Evolutionary conservation across 1,140 invertebrate genomes (phyloP), one percentile per base, ranked within the genome.

Genomic region (Drosophila melanica): DNA sequence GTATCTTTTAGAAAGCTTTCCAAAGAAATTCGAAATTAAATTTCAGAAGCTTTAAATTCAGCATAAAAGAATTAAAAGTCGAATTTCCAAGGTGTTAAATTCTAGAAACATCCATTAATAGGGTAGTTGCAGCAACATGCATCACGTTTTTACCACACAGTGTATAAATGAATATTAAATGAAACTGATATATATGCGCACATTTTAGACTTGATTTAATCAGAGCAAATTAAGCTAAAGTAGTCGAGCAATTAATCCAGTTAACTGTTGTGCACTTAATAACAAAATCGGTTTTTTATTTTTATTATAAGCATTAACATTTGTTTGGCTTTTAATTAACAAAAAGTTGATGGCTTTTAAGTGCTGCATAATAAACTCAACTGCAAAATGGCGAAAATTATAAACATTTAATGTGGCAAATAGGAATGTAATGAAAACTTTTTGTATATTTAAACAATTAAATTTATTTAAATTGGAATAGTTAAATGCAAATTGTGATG

Each of bases 161-260:
- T 27, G 33, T 7, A 6, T 35, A 53, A 37, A 53, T 35, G 9
- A 10, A 51, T 9, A 9, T 14, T n/a, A 27, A 50, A 18, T 35
- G 14, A 30, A 53, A 35, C 16, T 53, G 9, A 53, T 35, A 33
- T 35, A 33, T 53, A 37, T 53, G 50, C 50, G 50, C 14, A 14
- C 20, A 42, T 10, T n/a, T 54, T n/a, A 27, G 5, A 55, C 53
- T 33, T 58, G 55, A 58, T 33, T 58, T 33, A 58, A 58, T 33
- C 11, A 11, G 9, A 44, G 8, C 16, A 7, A 16, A 58, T 58
- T 45, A 12, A 30, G 11, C 14, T 2, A 16, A 16, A 57, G 20
- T 44, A 45, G 23, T 45, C 5, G 5, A 45, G 41, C 16, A 58
- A 45, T 44, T 58, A 45, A 20, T 5, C 1, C 41, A 30, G 41